Percentiles rank a stretch among this genome's conserved stretches.
phyloP scores from a whole-genome alignment of 2,888 invertebrate species.

The Heliconius cydno region DNA sequence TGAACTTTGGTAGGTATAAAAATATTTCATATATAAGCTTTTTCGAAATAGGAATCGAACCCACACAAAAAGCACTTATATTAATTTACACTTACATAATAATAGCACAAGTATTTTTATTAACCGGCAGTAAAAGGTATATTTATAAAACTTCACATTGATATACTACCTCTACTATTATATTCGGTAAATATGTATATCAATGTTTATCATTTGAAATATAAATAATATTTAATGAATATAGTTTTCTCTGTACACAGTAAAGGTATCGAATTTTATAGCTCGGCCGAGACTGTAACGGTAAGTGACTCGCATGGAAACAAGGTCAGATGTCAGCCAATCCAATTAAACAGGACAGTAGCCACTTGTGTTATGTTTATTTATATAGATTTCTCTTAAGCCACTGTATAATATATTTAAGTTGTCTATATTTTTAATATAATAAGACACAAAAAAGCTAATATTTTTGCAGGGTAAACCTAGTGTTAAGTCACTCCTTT shows the following conservation, averaged over 20 bases:
- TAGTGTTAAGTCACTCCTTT: background rate
- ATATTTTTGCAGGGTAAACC: background rate
- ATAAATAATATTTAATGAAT: constrained; percentile 15
- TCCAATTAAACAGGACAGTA: constrained; percentile 26
- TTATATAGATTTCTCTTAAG: constrained; percentile 8
- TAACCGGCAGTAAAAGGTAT: too few relatives aligned
- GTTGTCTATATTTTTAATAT: background rate
- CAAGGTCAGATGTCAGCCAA: constrained; percentile 27
- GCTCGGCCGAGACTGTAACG: constrained; percentile 20
- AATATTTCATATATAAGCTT: background rate
- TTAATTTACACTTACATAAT: too few relatives aligned
- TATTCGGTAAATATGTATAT: background rate
- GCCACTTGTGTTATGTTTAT: constrained; percentile 14
- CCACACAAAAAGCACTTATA: too few relatives aligned
- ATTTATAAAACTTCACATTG: background rate
- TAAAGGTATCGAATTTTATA: constrained; percentile 27
- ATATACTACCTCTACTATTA: background rate
- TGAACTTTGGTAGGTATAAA: background rate
- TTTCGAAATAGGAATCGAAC: background rate
- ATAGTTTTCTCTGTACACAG: background rate
- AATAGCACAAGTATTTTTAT: too few relatives aligned
- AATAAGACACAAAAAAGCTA: too few relatives aligned
- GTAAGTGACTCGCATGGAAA: constrained; percentile 27
- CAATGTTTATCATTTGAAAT: background rate
- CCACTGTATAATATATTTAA: background rate